Evolutionary conservation across 2,113 vertebrate species (phyloP).

Genomic region (Anolis sagrei): DNA sequence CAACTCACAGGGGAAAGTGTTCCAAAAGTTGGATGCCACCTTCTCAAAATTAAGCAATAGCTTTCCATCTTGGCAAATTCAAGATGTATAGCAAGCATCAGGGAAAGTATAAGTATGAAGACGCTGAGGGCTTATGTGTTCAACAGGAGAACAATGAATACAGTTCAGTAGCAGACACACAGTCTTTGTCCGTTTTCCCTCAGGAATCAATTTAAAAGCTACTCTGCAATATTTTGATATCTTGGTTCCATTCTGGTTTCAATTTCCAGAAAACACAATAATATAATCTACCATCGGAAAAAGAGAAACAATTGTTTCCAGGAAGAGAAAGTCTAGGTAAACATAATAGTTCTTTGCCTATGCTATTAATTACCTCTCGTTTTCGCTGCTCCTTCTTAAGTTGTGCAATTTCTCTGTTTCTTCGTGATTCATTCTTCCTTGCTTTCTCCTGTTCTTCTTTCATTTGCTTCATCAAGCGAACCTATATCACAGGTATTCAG

Average conservation of each 20-base stretch:
- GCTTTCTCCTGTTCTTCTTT: conserved; percentile 97
- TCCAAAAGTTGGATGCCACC: too few species aligned
- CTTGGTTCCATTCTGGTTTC: not conserved
- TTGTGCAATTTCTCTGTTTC: conserved; percentile 93
- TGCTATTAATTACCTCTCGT: conserved; percentile 82
- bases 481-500: conserved; percentile 74
- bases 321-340: not conserved
- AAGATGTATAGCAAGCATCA: too few species aligned
- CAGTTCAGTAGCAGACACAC: too few species aligned
- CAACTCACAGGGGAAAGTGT: too few species aligned
- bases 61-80: too few species aligned
- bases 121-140: too few species aligned
- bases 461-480: conserved; percentile 98
- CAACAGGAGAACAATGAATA: too few species aligned
- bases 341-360: not conserved
- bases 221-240: not conserved
- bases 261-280: too few species aligned
- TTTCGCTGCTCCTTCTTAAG: conserved; percentile 97
- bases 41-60: too few species aligned
- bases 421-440: conserved; percentile 86
- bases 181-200: not conserved
- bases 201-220: not conserved
- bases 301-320: too few species aligned
- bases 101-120: too few species aligned
- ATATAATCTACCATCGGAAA: too few species aligned